Percentiles rank a stretch among this genome's conserved stretches.
Evolutionary conservation across 1,140 invertebrate species (phyloP).

Genomic region (Lethrus apterus): DNA sequence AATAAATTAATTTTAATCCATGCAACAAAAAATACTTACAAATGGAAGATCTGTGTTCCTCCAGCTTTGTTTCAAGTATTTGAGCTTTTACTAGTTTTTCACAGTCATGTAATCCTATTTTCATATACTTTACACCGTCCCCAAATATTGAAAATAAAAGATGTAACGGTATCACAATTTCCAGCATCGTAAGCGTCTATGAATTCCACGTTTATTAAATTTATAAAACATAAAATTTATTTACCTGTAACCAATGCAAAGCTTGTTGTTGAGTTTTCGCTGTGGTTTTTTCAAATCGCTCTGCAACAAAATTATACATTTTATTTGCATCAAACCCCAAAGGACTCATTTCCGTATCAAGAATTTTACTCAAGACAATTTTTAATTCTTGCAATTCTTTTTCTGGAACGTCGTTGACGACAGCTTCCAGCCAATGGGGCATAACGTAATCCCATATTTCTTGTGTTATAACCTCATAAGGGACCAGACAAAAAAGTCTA

Average conservation of each 20-base stretch:
- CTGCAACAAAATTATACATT: conserved; percentile 91
- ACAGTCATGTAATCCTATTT: conserved; percentile 45
- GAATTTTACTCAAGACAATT: conserved; percentile 89
- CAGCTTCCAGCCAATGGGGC: conserved; percentile 97
- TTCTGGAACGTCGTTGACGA: conserved; percentile 89
- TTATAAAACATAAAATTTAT: conserved; percentile 8
- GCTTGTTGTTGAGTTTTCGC: conserved; percentile 89
- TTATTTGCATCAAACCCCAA: conserved; percentile 88
- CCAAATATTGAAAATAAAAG: conserved; percentile 85
- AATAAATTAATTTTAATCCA: conserved; percentile 16
- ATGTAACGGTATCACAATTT: conserved; percentile 80
- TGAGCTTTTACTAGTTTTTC: conserved; percentile 42
- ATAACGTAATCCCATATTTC: conserved; percentile 97
- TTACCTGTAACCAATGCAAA: conserved; percentile 88
- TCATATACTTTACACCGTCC: conserved; percentile 67
- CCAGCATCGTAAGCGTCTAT: conserved; percentile 72
- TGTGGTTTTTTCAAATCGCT: conserved; percentile 75
- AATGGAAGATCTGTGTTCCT: too few relatives aligned
- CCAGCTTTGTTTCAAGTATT: too few relatives aligned
- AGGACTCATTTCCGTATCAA: conserved; percentile 93
- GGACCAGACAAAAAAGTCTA: conserved; percentile 89
- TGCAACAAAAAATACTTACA: background rate
- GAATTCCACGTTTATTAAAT: conserved; percentile 40
- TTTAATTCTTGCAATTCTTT: conserved; percentile 88
- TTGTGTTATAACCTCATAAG: conserved; percentile 93